Percentiles rank a stretch among this genome's conserved stretches.
Conservation (phyloP, 2,888 invertebrate genomes). For the Sinotaia quadrata region DNA sequence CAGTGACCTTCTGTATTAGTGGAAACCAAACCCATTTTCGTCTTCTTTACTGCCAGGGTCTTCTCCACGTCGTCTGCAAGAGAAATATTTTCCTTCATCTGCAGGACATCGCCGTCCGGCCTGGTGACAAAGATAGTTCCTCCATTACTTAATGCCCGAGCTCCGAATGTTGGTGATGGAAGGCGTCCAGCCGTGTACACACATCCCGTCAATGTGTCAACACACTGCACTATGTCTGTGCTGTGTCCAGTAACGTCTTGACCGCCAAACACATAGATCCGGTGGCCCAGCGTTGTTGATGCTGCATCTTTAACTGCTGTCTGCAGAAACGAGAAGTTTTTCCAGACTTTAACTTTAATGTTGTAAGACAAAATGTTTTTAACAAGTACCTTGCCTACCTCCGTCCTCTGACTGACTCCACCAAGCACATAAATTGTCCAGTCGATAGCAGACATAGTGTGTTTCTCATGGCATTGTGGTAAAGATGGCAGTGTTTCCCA, state of each 20-base stretch:
- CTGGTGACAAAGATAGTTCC: conserved; percentile 5
- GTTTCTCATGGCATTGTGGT: conserved; percentile 10
- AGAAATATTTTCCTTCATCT: neutral
- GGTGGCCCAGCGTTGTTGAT: conserved; percentile 6
- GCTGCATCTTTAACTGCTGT: conserved; percentile 4
- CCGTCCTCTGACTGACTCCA: conserved; percentile 15
- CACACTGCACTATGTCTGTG: conserved; percentile 19
- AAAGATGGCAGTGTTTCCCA: conserved; percentile 14
- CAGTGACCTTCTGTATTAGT: too few species aligned
- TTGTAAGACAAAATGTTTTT: conserved; percentile 3
- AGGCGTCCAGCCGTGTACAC: conserved; percentile 1
- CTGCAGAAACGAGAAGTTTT: neutral
- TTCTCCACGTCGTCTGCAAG: neutral
- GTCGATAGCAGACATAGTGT: conserved; percentile 22
- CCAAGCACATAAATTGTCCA: conserved; percentile 18
- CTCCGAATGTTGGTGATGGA: neutral
- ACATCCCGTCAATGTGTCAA: conserved; percentile 4
- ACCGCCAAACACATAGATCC: conserved; percentile 21
- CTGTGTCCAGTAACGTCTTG: neutral
- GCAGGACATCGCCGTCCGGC: conserved; percentile 2
- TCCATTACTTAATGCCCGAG: neutral
- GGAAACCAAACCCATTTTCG: too few species aligned
- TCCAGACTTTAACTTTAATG: conserved; percentile 4
- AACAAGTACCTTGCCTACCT: neutral
- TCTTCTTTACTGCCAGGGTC: neutral